phyloP scores from a whole-genome alignment of 2,113 vertebrate species.

The Cryptomyrus ogoouensis region DNA sequence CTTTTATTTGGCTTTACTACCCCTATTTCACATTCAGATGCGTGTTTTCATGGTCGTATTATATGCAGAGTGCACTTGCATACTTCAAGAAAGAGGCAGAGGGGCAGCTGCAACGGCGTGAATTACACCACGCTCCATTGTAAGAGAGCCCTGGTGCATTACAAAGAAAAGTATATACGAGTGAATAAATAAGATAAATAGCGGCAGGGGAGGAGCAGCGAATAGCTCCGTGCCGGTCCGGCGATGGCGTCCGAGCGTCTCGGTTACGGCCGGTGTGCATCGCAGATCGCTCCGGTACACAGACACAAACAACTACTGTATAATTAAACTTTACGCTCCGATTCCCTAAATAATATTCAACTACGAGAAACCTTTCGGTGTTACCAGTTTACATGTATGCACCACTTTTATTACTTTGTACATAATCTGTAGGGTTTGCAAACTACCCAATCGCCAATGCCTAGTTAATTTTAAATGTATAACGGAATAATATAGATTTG shows the following conservation, averaged over 20 bases:
- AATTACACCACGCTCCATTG: not conserved
- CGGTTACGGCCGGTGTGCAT: constrained; percentile 48
- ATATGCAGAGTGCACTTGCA: not conserved
- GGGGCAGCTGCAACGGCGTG: not conserved
- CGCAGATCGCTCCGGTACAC: constrained; percentile 46
- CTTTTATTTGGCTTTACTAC: not conserved
- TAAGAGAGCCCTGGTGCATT: not conserved
- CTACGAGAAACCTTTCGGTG: constrained; percentile 46
- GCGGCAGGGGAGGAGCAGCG: not conserved
- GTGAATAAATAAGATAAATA: not conserved
- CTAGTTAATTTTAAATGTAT: not conserved
- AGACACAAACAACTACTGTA: constrained; percentile 55
- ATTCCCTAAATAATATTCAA: constrained; percentile 68
- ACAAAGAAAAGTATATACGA: not conserved
- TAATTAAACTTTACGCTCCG: constrained; percentile 67
- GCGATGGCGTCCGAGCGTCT: not conserved
- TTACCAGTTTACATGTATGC: not conserved
- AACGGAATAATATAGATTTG: not conserved
- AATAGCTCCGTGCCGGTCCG: not conserved
- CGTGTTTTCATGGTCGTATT: not conserved
- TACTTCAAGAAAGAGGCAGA: not conserved
- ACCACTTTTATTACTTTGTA: not conserved
- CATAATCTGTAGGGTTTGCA: not conserved
- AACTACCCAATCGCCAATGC: not conserved
- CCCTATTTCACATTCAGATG: not conserved